Evolutionary conservation across 92 coral and sea anemone genomes (phyloP).

Genomic region (Porites cylindrica): DNA sequence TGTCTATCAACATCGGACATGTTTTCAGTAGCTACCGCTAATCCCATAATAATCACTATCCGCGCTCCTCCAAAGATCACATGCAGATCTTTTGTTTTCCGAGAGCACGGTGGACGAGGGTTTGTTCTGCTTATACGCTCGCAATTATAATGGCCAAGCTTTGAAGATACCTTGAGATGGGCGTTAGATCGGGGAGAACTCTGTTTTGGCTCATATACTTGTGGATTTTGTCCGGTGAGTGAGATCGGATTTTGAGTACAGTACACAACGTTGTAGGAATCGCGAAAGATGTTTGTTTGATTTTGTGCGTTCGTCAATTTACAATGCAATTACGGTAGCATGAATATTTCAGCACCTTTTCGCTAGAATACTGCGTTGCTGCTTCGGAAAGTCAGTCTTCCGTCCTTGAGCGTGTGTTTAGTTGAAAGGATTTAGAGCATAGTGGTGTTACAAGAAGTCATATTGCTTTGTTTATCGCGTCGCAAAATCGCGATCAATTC

Average conservation of each 20-base stretch:
- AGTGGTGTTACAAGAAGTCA: neutral
- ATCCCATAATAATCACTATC: slow-evolving; percentile 90
- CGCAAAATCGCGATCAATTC: neutral
- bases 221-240: slow-evolving; percentile 76
- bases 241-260: slow-evolving; percentile 5
- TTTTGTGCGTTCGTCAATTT: slow-evolving; percentile 92
- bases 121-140: neutral
- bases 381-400: slow-evolving; percentile 48
- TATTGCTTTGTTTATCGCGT: slow-evolving; percentile 32
- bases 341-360: slow-evolving; percentile 98
- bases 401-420: slow-evolving; percentile 18
- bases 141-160: slow-evolving; percentile 31
- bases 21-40: slow-evolving; percentile 54
- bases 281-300: slow-evolving; percentile 90
- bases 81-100: slow-evolving; percentile 59
- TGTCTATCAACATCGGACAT: slow-evolving; percentile 36
- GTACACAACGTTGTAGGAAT: slow-evolving; percentile 26
- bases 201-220: slow-evolving; percentile 59
- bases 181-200: slow-evolving; percentile 31
- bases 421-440: neutral
- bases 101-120: slow-evolving; percentile 7
- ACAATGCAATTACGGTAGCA: slow-evolving; percentile 92
- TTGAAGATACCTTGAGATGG: slow-evolving; percentile 37
- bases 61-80: slow-evolving; percentile 68
- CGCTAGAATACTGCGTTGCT: slow-evolving; percentile 60